Evolutionary conservation across 2,888 invertebrate genomes (phyloP).

Genomic region (Drosophila rubida): DNA sequence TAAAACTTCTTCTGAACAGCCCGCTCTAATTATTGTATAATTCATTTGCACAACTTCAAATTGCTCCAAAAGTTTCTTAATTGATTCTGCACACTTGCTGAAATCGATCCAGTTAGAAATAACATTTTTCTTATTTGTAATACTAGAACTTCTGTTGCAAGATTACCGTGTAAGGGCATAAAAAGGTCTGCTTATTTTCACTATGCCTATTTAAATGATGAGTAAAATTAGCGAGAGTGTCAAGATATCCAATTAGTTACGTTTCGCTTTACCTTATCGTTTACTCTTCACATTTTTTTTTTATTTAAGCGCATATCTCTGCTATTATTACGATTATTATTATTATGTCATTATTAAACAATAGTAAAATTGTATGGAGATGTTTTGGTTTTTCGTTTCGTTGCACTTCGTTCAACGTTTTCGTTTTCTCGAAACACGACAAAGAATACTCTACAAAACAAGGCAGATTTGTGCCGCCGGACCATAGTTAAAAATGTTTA

Average conservation of each 20-base stretch:
- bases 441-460: slow-evolving; percentile 16
- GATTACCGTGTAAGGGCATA: too few species aligned
- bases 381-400: slow-evolving; percentile 2
- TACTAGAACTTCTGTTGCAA: too few species aligned
- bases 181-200: slow-evolving; percentile 36
- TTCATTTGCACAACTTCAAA: too few species aligned
- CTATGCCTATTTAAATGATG: slow-evolving; percentile 32
- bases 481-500: slow-evolving; percentile 79
- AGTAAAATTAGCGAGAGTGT: slow-evolving; percentile 16
- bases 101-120: too few species aligned
- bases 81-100: too few species aligned
- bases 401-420: slow-evolving; percentile 1
- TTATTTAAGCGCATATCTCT: slow-evolving; percentile 12
- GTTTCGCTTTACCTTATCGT: slow-evolving; percentile 4
- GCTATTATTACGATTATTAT: slow-evolving; percentile 9
- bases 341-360: slow-evolving; percentile 38
- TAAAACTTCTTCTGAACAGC: too few species aligned
- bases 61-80: too few species aligned
- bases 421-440: not conserved
- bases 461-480: slow-evolving; percentile 63
- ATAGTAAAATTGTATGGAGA: slow-evolving; percentile 54
- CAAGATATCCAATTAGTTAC: slow-evolving; percentile 8
- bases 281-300: slow-evolving; percentile 15
- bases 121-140: too few species aligned
- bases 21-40: too few species aligned